These are phyloP conservation scores for Saguinus imperator DNA, from an alignment of 2,113 vertebrate genomes.

Conservation along the genomic window DNA sequence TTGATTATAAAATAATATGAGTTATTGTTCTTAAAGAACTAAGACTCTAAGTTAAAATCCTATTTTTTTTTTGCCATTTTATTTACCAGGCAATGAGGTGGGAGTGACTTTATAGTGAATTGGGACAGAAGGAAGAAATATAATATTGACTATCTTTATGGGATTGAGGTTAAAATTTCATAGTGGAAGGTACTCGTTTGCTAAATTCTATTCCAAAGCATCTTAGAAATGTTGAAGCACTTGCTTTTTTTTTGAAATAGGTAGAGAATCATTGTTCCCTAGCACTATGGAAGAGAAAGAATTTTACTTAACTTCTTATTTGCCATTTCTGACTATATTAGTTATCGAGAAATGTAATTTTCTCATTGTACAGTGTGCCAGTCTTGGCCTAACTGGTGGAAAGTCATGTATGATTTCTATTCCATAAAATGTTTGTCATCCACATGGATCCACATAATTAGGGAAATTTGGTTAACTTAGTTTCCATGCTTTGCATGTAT, in stretches of 20 bases:
- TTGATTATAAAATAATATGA: background rate
- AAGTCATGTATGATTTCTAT: background rate
- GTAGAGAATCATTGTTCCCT: background rate
- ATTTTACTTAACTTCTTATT: constrained; percentile 8
- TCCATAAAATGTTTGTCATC: background rate
- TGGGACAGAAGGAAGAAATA: background rate
- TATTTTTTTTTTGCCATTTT: background rate
- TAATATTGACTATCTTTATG: background rate
- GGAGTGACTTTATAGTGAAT: background rate
- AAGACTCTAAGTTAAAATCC: background rate
- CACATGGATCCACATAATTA: background rate
- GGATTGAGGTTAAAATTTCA: constrained; percentile 1
- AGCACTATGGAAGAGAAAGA: background rate
- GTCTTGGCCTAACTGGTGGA: background rate
- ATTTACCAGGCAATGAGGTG: background rate
- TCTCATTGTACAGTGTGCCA: background rate
- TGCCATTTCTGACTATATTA: background rate
- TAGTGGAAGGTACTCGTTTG: background rate
- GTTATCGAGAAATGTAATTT: background rate
- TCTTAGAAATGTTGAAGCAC: constrained; percentile 26
- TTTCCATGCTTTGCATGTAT: background rate
- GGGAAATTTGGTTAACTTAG: background rate
- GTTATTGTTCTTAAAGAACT: background rate
- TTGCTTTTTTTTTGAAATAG: background rate
- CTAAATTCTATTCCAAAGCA: constrained; percentile 21